Evolutionary conservation across 2,797 vertebrate species (phyloP), one percentile per base, ranked within the genome.

Genomic region (Heterohyrax brucei): DNA sequence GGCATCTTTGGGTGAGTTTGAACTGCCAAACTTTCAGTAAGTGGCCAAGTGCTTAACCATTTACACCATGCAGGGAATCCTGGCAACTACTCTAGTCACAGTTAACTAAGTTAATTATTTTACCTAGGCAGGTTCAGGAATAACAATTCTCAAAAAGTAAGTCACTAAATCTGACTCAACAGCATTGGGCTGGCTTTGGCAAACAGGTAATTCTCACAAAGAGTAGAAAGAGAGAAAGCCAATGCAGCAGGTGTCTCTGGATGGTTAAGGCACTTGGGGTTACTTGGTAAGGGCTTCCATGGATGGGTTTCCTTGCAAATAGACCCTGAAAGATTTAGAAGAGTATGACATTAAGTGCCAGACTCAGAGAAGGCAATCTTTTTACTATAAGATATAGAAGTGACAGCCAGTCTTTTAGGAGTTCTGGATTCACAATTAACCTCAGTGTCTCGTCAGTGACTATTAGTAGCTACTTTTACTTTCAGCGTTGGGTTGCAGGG

Each of bases 201-300:
- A 39, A 72, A 59, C 66, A n/a, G 30, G 33, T 0, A 26, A 75
- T 8, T n/a, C 7, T 64, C 22, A 46, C 2, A 10, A 14, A 48
- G 24, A 26, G n/a, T 33, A 1, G 1, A 18, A 77, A 77, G 10
- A 30, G 3, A 62, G 2, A 9, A 87, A 30, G 48, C 39, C 13
- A 7, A 33, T 0, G 0, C 1, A 10, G 28, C 9, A 6, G 16
- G 1, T 28, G 7, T 0, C 10, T 68, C 53, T 50, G 1, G 12
- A 2, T 16, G 10, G 33, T 1, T n/a, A 22, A 50, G 33, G 24
- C 7, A 87, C 2, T 10, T 22, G 8, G 26, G 39, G 22, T 14
- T 39, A 5, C 24, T 21, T 22, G 72, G 7, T 0, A 18, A 82
- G 22, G 22, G 2, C 3, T 16, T 59, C 48, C 26, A 8, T 0